Evolutionary conservation across 2,888 invertebrate genomes (phyloP), one percentile per base, ranked within the genome.

Genomic region (Glyphotaelius pellucidus): DNA sequence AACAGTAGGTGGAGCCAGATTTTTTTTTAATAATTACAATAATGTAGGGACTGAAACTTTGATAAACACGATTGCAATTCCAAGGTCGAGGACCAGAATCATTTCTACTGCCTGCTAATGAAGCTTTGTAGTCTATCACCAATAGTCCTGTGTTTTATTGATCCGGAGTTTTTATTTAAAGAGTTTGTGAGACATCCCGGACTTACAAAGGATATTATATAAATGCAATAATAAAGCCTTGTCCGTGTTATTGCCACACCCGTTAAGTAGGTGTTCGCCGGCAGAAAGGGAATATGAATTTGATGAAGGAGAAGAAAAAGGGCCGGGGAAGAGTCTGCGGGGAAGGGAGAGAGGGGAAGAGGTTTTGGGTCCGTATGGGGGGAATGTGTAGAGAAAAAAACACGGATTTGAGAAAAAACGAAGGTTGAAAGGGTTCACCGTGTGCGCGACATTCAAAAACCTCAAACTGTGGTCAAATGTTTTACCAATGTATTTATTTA

Each of bases 361-460:
- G 90, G 80, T 80, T 90, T 90, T 81, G 81, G 90, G 90, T 52
- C 80, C 80, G 80, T 80, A 80, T 80, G 80, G 89, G 30, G 83
- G 90, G 91, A 92, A 92, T 92, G 92, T 92, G 90, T n/a, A 52
- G 85, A 42, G 86, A 86, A 90, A 91, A 88, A 92, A 91, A 92
- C 90, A 92, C 89, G 92, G 88, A 92, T 92, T 92, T 92, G 67
- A 92, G 90, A 90, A 90, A 85, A 90, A 90, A 90, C 52, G 31
- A 85, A 90, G 35, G n/a, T 85, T 81, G 80, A 25, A 84, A 90
- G 79, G 90, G 79, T 90, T 85, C 79, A 67, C 31, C 31, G 52
- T 38, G 35, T 32, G 42, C 80, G 42, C 35, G 42, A 89, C 42
- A 89, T 32, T n/a, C 30, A n/a, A 25, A 47, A 42, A 38, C 30